phyloP scores from a whole-genome alignment of 2,113 vertebrate species.

The Beaufortia kweichowensis region DNA sequence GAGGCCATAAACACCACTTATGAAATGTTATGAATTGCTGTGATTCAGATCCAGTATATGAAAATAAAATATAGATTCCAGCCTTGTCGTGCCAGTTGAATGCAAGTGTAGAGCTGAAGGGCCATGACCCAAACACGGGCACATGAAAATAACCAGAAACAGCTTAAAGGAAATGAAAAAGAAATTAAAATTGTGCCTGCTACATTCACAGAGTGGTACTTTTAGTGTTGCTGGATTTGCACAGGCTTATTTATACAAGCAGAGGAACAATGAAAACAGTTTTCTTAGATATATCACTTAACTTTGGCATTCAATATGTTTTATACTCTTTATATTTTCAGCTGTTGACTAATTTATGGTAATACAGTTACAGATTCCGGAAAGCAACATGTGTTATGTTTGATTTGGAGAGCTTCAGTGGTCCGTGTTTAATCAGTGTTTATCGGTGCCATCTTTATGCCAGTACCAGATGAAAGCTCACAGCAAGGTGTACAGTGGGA shows the following conservation, averaged over 20 bases:
- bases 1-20: constrained; percentile 32
- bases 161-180: constrained; percentile 32
- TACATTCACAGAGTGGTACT: constrained; percentile 31
- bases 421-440: neutral
- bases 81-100: neutral
- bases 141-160: constrained; percentile 11
- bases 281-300: neutral
- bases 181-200: constrained; percentile 21
- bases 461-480: neutral
- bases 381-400: neutral
- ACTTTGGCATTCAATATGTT: neutral
- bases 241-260: constrained; percentile 1
- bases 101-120: constrained; percentile 10
- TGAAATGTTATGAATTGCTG: constrained; percentile 40
- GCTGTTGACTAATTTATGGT: neutral
- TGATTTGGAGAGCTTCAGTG: neutral
- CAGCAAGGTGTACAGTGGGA: neutral
- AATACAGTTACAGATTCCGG: neutral
- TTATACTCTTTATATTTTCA: no score
- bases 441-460: neutral
- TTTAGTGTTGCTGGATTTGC: constrained; percentile 37
- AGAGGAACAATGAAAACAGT: constrained; percentile 31
- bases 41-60: constrained; percentile 24
- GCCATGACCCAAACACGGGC: neutral
- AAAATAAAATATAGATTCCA: constrained; percentile 16